Base-by-base conservation (phyloP, 2,113 vertebrate species). In the Pycnonotus jocosus region DNA sequence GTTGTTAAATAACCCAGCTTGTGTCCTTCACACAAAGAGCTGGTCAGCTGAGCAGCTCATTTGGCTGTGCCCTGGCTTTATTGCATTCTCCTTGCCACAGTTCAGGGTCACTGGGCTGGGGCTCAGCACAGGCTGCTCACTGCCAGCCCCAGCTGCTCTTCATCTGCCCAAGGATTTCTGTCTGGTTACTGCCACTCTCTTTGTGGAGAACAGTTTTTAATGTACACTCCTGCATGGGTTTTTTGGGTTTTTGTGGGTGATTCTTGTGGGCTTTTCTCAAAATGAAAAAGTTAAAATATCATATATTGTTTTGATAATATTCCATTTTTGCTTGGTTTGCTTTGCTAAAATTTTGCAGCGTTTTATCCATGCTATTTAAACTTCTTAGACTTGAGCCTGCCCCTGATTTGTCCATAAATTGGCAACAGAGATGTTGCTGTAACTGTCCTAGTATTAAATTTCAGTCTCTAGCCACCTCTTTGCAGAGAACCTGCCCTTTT, bases 221-320 rank as follows among this genome's bases (percentile, higher is more conserved):
- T 15, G 10, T 19, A 3, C 7, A 14, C 56, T 88, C 22, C 71
- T 58, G 18, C 4, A 17, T 8, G 0, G 1, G 45, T 58, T 35
- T 20, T 22, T 77, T 48, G 28, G 7, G 16, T 1, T 74, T 27
- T 76, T 64, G 70, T 53, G 38, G 11, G 4, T 7, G 66, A 33
- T 78, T 53, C 51, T 20, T 57, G 25, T 25, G 21, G 20, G 10
- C 10, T 18, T 8, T 15, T 10, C 15, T 7, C 10, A 37, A 65
- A 44, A 23, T 22, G 22, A 62, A 38, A 66, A 35, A 7, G 1
- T 12, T 22, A 31, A 7, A 2, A 0, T 33, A 5, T 65, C 1
- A 11, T 44, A 20, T 40, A 11, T 66, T 58, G 7, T 60, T 87
- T 90, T 79, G 5, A 11, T 66, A 70, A 30, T 62, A 40, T 3